Base-by-base conservation (phyloP, 2,113 vertebrate genomes). In the Nycticryphes semicollaris region DNA sequence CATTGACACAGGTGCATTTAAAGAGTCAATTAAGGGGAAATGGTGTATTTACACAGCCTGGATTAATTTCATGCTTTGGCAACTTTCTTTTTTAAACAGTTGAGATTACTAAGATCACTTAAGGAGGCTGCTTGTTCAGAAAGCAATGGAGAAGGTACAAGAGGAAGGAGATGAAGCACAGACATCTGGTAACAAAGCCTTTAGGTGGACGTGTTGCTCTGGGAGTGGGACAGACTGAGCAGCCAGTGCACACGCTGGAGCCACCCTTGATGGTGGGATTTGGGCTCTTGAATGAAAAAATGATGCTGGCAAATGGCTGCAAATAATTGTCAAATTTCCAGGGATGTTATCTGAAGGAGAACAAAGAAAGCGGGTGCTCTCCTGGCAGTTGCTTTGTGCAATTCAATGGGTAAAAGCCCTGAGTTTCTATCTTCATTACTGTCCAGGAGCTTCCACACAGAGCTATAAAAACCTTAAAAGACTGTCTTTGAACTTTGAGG, bases 11-110 rank as follows among this genome's bases (percentile, higher is more conserved):
- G 92, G 91, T 92, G 94, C 89, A 60, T 87, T 79, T 95, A 95
- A 97, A 96, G 96, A 95, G 94, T 97, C 97, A 97, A 94, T 97
- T 97, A 96, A 87, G 91, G 88, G 89, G 27, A 85, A 80, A 28
- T 20, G 80, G 93, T 70, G 66, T 93, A 73, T 97, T 97, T 97
- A 39, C 95, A 84, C 57, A 64, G 72, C 54, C 75, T 62, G 56
- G 39, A 75, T 95, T 93, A 30, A 93, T 90, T 93, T 75, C 3
- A 4, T 11, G 15, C 60, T 93, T 93, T 64, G 76, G 86, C 41
- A 92, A 79, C 86, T 89, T 94, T 72, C 68, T 92, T 96, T 96
- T 93, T 78, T 48, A 68, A 90, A 33, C 75, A 67, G 9, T 91
- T 70, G 43, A 79, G 43, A 19, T 17, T 54, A 0, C 23, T 41